phyloP scores from a whole-genome alignment of 2,113 vertebrate genomes.

The Gobio gobio region DNA sequence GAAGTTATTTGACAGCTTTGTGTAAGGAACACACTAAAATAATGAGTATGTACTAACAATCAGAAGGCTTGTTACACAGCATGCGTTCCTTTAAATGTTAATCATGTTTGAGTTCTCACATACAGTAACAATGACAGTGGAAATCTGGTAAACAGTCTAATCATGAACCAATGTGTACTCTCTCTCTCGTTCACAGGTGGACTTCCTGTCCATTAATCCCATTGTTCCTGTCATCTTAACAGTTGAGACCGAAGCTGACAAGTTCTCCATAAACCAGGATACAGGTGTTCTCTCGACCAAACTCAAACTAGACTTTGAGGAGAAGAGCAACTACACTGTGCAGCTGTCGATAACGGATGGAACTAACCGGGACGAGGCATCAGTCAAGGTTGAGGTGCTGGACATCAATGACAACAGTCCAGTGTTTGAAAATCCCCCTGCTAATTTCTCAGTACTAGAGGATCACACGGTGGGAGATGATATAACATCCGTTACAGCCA shows the following conservation, averaged over 20 bases:
- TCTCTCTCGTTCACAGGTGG: constrained; percentile 63
- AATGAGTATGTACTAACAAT: background rate
- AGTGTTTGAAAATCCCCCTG: constrained; percentile 57
- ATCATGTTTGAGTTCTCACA: background rate
- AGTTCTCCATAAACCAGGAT: constrained; percentile 65
- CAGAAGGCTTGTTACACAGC: background rate
- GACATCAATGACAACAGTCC: constrained; percentile 81
- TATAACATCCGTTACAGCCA: constrained; percentile 57
- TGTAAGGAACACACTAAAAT: background rate
- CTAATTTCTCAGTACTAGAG: constrained; percentile 60
- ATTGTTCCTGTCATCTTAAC: constrained; percentile 53
- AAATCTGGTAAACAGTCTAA: background rate
- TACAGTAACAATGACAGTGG: background rate
- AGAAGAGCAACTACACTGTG: constrained; percentile 67
- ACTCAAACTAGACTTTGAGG: constrained; percentile 73
- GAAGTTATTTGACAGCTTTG: background rate
- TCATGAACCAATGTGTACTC: background rate
- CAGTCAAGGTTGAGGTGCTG: constrained; percentile 67
- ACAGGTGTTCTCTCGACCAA: constrained; percentile 68
- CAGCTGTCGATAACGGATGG: constrained; percentile 75
- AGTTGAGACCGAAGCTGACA: constrained; percentile 63
- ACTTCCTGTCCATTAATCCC: constrained; percentile 61
- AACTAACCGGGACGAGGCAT: constrained; percentile 58
- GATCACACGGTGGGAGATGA: constrained; percentile 3
- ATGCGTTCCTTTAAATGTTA: background rate